These are phyloP conservation scores for Rhincodon typus DNA, from an alignment of 2,797 vertebrate genomes.

Conservation along the genomic window DNA sequence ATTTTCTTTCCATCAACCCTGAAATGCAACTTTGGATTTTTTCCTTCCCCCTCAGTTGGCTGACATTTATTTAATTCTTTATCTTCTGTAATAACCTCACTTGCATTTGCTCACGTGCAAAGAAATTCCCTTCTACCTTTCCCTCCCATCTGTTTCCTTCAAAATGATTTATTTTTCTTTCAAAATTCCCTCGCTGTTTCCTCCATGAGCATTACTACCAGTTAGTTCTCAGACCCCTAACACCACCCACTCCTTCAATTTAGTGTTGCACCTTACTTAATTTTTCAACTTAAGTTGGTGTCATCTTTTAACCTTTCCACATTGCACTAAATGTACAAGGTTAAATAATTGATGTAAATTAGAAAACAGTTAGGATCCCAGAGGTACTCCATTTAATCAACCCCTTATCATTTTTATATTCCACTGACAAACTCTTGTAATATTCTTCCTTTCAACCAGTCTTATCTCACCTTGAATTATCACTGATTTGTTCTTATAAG, in stretches of 20 bases:
- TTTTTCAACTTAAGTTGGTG: background rate
- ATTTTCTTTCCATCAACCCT: background rate
- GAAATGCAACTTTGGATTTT: background rate
- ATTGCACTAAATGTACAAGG: background rate
- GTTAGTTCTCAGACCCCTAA: no score
- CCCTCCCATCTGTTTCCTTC: background rate
- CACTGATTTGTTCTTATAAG: background rate
- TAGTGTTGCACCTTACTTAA: background rate
- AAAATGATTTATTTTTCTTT: background rate
- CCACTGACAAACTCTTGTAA: background rate
- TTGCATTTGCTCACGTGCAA: background rate
- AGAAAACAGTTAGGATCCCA: background rate
- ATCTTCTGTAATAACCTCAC: background rate
- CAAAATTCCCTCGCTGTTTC: background rate
- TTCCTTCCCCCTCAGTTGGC: background rate
- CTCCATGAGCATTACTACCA: background rate
- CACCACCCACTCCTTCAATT: background rate
- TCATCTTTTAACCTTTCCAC: background rate
- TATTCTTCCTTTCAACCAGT: background rate
- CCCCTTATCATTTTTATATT: background rate
- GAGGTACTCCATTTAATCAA: background rate
- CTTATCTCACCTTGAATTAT: background rate
- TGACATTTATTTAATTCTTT: background rate
- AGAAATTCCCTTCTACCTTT: background rate
- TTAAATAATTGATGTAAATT: background rate